phyloP scores from a whole-genome alignment of 2,888 invertebrate genomes.

The Cancer borealis region DNA sequence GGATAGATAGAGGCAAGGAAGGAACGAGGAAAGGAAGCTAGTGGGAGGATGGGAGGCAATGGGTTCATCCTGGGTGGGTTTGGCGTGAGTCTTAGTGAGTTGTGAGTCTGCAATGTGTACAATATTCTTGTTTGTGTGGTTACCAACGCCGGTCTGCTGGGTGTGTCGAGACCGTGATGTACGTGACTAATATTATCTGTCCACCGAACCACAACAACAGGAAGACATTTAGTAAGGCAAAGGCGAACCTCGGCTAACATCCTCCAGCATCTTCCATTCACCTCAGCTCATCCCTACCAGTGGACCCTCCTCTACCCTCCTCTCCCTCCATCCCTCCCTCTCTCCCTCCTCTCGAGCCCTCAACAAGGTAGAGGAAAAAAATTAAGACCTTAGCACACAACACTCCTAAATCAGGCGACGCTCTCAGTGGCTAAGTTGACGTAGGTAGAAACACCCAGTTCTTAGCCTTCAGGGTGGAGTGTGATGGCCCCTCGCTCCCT shows the following conservation, averaged over 20 bases:
- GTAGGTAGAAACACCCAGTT: slow-evolving; percentile 63
- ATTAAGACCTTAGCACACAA: slow-evolving; percentile 52
- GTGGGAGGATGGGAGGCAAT: background rate
- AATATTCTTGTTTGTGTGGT: background rate
- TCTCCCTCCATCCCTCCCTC: background rate
- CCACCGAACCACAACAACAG: slow-evolving; percentile 13
- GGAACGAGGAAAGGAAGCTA: background rate
- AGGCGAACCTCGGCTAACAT: background rate
- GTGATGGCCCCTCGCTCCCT: slow-evolving; percentile 57
- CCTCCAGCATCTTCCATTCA: slow-evolving; percentile 8
- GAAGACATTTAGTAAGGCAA: slow-evolving; percentile 29
- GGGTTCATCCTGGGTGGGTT: background rate
- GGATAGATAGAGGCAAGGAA: background rate
- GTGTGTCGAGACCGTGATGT: background rate
- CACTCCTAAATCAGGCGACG: slow-evolving; percentile 63
- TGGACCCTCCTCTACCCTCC: background rate
- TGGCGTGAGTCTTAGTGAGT: background rate
- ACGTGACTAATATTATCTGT: background rate
- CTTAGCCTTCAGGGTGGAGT: slow-evolving; percentile 60
- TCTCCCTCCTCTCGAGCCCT: slow-evolving; percentile 27
- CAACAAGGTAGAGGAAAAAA: slow-evolving; percentile 59
- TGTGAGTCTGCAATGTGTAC: background rate
- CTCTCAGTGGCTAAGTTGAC: slow-evolving; percentile 62
- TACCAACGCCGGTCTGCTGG: background rate
- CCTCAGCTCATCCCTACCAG: background rate